phyloP scores from a whole-genome alignment of 2,113 vertebrate species.

The Thinocorus orbignyianus region DNA sequence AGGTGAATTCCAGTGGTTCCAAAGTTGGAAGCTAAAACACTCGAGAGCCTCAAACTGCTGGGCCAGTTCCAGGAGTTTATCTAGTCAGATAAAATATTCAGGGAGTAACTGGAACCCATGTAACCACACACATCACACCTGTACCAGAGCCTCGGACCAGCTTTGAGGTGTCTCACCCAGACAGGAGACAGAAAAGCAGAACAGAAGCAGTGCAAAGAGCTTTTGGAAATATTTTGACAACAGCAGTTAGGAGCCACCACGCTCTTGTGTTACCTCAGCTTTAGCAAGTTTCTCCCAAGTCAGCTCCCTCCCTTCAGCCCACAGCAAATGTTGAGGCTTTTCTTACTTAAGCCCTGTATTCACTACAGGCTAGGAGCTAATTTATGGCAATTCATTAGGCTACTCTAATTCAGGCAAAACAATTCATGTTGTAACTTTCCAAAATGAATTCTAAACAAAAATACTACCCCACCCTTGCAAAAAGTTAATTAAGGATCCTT shows the following conservation, averaged over 20 bases:
- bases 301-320: background rate
- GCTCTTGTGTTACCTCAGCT: background rate
- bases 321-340: background rate
- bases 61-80: background rate
- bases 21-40: background rate
- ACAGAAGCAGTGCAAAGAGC: background rate
- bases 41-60: background rate
- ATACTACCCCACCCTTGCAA: conserved; percentile 2
- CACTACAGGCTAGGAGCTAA: background rate
- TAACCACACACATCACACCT: rapidly evolving
- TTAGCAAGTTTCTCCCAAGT: background rate
- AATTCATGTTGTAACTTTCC: background rate
- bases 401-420: background rate
- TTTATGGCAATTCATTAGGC: conserved; percentile 19
- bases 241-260: background rate
- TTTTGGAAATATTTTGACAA: background rate
- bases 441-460: background rate
- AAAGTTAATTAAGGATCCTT: conserved; percentile 44
- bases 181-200: background rate
- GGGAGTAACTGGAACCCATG: background rate
- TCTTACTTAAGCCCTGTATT: background rate
- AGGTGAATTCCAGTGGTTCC: rapidly evolving
- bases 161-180: background rate
- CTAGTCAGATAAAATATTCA: background rate
- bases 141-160: background rate